phyloP scores from a whole-genome alignment of 1,140 invertebrate species.

The Samia ricini region DNA sequence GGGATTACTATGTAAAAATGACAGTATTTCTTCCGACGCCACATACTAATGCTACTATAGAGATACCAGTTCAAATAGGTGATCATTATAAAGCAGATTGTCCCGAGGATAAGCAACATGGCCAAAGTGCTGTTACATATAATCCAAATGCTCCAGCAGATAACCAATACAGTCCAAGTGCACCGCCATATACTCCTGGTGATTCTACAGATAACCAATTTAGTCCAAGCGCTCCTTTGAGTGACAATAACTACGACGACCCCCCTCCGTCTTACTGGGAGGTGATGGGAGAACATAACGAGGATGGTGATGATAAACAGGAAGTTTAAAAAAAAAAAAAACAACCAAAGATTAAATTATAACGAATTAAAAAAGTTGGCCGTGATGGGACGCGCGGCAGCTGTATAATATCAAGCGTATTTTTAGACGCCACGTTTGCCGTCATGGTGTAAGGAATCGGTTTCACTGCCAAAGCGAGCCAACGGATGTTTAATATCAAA shows the following conservation, averaged over 20 bases:
- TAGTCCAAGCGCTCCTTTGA: background rate
- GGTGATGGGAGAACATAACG: slow-evolving; percentile 9
- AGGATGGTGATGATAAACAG: background rate
- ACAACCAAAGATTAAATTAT: too few relatives aligned
- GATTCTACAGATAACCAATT: background rate
- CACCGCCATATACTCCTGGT: background rate
- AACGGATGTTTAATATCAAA: too few relatives aligned
- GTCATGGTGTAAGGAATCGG: too few relatives aligned
- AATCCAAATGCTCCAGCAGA: background rate
- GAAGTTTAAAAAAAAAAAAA: background rate
- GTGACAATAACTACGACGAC: background rate
- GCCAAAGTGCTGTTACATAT: background rate
- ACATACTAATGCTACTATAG: background rate
- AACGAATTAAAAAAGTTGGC: too few relatives aligned
- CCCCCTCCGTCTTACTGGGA: slow-evolving; percentile 13
- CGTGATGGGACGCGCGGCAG: too few relatives aligned
- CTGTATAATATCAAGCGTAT: too few relatives aligned
- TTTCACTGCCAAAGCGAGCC: too few relatives aligned
- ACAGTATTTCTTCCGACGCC: slow-evolving; percentile 14
- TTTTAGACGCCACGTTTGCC: too few relatives aligned
- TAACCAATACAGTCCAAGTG: background rate
- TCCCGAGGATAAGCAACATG: background rate
- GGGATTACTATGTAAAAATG: slow-evolving; percentile 33
- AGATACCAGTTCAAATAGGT: slow-evolving; percentile 11
- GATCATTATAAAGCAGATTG: background rate